phyloP scores from a whole-genome alignment of 2,888 invertebrate genomes.

The Hydraecia micacea region DNA sequence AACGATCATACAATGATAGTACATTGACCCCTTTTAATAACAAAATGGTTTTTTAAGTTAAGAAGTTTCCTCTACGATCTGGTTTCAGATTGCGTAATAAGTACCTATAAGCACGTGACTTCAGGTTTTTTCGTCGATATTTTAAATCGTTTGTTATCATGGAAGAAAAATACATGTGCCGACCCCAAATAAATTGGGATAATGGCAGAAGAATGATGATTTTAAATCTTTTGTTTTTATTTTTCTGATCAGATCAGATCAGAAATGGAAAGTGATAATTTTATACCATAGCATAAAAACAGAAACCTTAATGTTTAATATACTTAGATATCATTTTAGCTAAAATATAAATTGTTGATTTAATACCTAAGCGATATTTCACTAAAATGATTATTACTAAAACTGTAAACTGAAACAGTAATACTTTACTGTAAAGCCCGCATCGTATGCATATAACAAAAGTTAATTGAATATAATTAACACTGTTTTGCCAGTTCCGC shows the following conservation, averaged over 20 bases:
- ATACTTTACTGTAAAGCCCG: not conserved
- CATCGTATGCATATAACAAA: not conserved
- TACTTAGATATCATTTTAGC: not conserved
- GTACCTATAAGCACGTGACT: slow-evolving; percentile 17
- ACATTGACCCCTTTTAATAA: slow-evolving; percentile 40
- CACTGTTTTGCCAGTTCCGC: not conserved
- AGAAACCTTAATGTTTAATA: not conserved
- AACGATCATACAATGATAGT: slow-evolving; percentile 33
- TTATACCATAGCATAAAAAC: not conserved
- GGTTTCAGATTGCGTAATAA: not conserved
- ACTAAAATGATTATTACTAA: not conserved
- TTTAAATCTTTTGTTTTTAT: slow-evolving; percentile 1
- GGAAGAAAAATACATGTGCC: too few species aligned
- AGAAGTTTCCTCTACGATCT: slow-evolving; percentile 7
- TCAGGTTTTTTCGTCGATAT: slow-evolving; percentile 3
- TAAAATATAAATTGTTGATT: not conserved
- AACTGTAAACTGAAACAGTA: not conserved
- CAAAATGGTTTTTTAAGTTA: slow-evolving; percentile 6
- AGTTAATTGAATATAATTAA: slow-evolving; percentile 3
- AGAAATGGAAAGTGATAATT: not conserved
- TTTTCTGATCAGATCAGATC: not conserved
- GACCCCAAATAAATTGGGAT: too few species aligned
- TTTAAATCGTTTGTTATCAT: slow-evolving; percentile 2
- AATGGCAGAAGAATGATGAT: too few species aligned
- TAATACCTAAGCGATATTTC: not conserved